These are phyloP conservation scores for Machimus atricapillus DNA, from an alignment of 2,888 invertebrate genomes.

Conservation along the genomic window DNA sequence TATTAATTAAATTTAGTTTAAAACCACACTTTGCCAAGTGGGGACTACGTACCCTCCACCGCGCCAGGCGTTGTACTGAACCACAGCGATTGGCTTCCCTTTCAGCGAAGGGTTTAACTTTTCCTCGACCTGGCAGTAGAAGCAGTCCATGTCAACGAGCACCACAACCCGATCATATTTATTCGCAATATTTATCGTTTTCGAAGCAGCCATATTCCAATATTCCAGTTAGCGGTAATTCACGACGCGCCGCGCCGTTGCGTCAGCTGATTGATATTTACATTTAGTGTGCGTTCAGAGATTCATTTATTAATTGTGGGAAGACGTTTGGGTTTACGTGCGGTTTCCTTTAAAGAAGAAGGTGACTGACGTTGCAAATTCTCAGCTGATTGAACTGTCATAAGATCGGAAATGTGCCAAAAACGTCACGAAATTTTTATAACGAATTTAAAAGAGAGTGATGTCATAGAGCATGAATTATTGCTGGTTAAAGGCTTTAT, in stretches of 20 bases:
- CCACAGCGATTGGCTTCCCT: constrained; percentile 94
- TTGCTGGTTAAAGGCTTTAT: constrained; percentile 57
- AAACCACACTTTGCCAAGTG: not conserved
- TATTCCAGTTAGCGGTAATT: not conserved
- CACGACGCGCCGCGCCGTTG: too few species aligned
- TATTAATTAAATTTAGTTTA: constrained; percentile 48
- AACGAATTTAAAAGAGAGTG: constrained; percentile 53
- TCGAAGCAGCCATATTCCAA: constrained; percentile 39
- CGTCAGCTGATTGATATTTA: not conserved
- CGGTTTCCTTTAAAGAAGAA: not conserved
- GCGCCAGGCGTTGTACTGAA: constrained; percentile 93
- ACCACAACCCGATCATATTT: constrained; percentile 75
- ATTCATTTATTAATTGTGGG: too few species aligned
- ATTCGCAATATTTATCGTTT: constrained; percentile 52
- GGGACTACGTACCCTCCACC: constrained; percentile 81
- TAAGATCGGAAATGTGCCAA: constrained; percentile 44
- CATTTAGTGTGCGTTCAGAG: not conserved
- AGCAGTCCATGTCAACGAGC: constrained; percentile 98
- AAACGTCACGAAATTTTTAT: constrained; percentile 52
- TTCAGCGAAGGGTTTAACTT: constrained; percentile 80
- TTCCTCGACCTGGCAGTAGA: constrained; percentile 98
- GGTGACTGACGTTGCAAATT: not conserved
- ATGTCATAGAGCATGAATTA: constrained; percentile 54
- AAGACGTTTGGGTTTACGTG: not conserved
- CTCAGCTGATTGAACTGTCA: not conserved